Evolutionary conservation across 1,140 invertebrate genomes (phyloP), one percentile per base, ranked within the genome.

Genomic region (Magallana angulata): DNA sequence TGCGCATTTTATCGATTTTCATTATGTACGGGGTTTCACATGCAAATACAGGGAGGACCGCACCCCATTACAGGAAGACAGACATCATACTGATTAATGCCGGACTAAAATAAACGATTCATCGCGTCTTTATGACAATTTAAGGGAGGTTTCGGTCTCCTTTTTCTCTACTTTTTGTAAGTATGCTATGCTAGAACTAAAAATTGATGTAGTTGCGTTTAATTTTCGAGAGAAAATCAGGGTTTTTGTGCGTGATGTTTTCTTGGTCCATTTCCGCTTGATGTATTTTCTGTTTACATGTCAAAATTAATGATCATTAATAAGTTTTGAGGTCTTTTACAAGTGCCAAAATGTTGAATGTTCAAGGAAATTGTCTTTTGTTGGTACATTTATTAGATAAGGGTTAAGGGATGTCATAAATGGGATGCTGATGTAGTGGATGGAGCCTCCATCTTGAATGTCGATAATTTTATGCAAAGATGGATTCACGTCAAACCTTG

Each of bases 11-110:
- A 18, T 76, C 24, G 12, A 83, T 36, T 87, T 87, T 86, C 87
- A 84, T 87, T 84, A 82, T 85, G 88, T 91, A 89, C 88, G 91
- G 91, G 91, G 91, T 89, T 91, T 87, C 85, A 8, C 86, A n/a
- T 89, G 85, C 83, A 71, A 80, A 88, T 82, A 86, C 87, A 90
- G 89, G 86, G 91, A 89, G 90, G 90, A 90, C 91, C 91, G 91
- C 91, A 91, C 91, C 91, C 91, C 87, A 86, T 64, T 85, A 85
- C 76, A 85, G 85, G 87, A 85, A 88, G 84, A 88, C 71, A 85
- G 81, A 85, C 60, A 88, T 82, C 57, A 76, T 57, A 84, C 68
- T 85, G 58, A 88, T 85, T 82, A 85, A 88, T 88, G 87, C 87
- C 87, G 87, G 87, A 81, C 80, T 80, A 85, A 88, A 83, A 82